Conservation (phyloP, 1,140 invertebrate genomes). For the Cotesia vestalis region DNA sequence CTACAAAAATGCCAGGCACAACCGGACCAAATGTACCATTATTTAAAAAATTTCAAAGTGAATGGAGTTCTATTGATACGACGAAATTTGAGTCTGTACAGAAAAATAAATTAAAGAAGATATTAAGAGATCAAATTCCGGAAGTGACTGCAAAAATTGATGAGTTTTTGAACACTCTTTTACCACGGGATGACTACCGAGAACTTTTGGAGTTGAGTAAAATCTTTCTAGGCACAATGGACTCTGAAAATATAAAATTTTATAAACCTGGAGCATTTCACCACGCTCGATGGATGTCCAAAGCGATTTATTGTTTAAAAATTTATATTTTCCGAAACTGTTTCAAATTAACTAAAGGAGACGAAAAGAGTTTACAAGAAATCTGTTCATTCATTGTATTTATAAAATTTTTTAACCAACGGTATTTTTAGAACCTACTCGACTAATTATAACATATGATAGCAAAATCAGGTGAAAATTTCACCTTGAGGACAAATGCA, state of each 20-base stretch:
- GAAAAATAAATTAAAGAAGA: neutral
- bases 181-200: conserved; percentile 41
- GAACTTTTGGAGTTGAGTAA: conserved; percentile 44
- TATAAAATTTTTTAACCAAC: too few relatives aligned
- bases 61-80: conserved; percentile 36
- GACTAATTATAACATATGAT: too few relatives aligned
- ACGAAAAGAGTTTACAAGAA: conserved; percentile 2
- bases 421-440: too few relatives aligned
- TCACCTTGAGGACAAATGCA: too few relatives aligned
- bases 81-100: conserved; percentile 36
- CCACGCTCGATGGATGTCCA: conserved; percentile 39
- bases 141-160: conserved; percentile 36
- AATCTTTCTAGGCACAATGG: conserved; percentile 38
- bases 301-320: conserved; percentile 41
- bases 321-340: conserved; percentile 40
- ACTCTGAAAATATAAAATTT: conserved; percentile 12
- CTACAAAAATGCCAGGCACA: conserved; percentile 43
- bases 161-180: conserved; percentile 13
- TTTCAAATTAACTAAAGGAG: neutral
- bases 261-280: conserved; percentile 24
- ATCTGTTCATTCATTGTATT: conserved; percentile 38
- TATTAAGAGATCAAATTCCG: conserved; percentile 14
- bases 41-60: conserved; percentile 50
- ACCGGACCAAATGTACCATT: conserved; percentile 47
- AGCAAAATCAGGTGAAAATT: too few relatives aligned